Conservation (phyloP, 2,797 vertebrate species). For the Nyctibius grandis region DNA sequence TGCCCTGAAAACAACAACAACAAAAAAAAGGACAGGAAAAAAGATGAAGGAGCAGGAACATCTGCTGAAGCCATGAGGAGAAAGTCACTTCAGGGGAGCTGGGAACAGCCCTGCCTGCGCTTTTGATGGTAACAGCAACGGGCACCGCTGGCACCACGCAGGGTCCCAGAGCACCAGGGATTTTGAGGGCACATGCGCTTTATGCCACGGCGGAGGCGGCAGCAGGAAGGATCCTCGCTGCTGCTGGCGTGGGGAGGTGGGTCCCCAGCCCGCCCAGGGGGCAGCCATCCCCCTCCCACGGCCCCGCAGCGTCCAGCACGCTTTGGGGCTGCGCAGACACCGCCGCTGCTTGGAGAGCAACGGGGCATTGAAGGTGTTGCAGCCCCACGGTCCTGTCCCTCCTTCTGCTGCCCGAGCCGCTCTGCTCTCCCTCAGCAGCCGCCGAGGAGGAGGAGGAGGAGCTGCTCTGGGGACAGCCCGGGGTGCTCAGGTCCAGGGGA, state of each 20-base stretch:
- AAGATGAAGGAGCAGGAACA: conserved; percentile 27
- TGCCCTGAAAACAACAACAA: neutral
- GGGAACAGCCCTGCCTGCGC: neutral
- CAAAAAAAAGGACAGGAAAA: neutral
- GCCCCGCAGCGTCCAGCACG: neutral
- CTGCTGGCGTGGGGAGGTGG: fast-evolving
- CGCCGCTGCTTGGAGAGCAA: fast-evolving
- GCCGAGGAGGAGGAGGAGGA: neutral
- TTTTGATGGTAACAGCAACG: neutral
- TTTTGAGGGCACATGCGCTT: neutral
- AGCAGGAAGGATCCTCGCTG: neutral
- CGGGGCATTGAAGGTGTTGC: fast-evolving
- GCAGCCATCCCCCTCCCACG: fast-evolving
- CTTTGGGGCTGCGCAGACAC: fast-evolving
- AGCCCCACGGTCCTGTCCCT: neutral
- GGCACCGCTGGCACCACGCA: conserved; percentile 2
- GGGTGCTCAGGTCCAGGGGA: neutral
- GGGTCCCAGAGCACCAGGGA: neutral
- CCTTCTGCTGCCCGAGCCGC: fast-evolving
- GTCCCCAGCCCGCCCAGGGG: no score
- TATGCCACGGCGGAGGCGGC: fast-evolving
- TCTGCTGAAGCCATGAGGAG: conserved; percentile 55
- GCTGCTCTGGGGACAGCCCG: neutral
- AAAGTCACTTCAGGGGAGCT: conserved; percentile 53
- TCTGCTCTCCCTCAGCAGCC: neutral